Conservation (phyloP, 92 coral and sea anemone genomes). For the Zoanthus solanderi region DNA sequence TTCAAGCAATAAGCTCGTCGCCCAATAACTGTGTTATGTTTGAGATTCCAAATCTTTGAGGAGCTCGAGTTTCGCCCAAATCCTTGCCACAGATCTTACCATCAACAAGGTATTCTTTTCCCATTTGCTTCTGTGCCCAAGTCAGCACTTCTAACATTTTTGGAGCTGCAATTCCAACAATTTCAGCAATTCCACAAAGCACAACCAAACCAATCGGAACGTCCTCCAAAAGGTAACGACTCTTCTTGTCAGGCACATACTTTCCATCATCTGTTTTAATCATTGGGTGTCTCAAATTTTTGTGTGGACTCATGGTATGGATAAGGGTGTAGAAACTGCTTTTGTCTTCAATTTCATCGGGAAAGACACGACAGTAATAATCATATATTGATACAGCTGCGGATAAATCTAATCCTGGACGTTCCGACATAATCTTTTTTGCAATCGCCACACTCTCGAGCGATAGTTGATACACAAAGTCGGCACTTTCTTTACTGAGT, state of each 20-base stretch:
- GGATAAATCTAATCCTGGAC: constrained; percentile 14
- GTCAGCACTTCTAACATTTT: constrained; percentile 8
- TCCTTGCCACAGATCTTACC: constrained; percentile 61
- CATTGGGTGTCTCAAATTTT: constrained; percentile 62
- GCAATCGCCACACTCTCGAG: constrained; percentile 31
- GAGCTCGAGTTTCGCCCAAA: constrained; percentile 60
- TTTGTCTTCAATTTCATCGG: constrained; percentile 62
- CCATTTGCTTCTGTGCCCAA: constrained; percentile 1
- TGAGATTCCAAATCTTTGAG: constrained; percentile 58
- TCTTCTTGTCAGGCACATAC: constrained; percentile 60
- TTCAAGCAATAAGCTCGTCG: neutral
- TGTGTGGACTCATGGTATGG: constrained; percentile 57
- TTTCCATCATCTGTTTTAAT: constrained; percentile 43
- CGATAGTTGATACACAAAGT: constrained; percentile 28
- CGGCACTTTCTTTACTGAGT: constrained; percentile 51
- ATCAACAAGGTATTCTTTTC: constrained; percentile 64
- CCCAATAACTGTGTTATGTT: constrained; percentile 54
- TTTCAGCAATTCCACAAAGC: constrained; percentile 65
- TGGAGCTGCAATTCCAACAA: constrained; percentile 59
- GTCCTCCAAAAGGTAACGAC: constrained; percentile 69
- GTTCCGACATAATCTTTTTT: constrained; percentile 12
- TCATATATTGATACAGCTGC: constrained; percentile 10
- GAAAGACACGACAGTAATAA: constrained; percentile 16
- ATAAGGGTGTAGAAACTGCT: constrained; percentile 53
- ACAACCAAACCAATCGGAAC: constrained; percentile 62